Base-by-base conservation (phyloP, 2,888 invertebrate genomes). In the Euzophera pinguis region DNA sequence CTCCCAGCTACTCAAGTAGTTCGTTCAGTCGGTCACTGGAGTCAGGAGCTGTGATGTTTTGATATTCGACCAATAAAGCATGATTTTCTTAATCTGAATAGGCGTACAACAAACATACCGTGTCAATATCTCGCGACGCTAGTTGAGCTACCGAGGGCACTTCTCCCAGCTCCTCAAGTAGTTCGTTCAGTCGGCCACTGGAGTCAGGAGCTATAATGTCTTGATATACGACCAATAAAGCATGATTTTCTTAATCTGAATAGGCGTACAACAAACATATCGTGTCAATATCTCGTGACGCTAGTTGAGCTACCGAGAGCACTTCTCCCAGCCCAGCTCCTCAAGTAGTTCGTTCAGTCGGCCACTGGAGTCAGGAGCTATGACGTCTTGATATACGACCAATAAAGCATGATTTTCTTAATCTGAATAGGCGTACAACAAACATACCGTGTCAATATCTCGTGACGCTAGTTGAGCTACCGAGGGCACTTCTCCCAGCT, bases 1-100 rank as follows among this genome's bases (percentile, higher is more conserved):
- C 91, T 0, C 91, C 92, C 47, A 95, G 78, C 65, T 94, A 94
- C 54, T 94, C 94, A 37, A 95, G 74, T 10, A 95, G 73, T 57
- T 94, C 93, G 68, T 94, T 94, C n/a, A 95, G 81, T 0, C 92
- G 91, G 73, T 95, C 95, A 50, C 90, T 78, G 0, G 91, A 87
- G 57, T 94, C 93, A 0, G 94, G 91, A 0, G 94, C 93, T 58
- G 95, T 91, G 27, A 92, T 91, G 60, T 93, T 92, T 69, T 93
- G 92, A 67, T 94, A 93, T 60, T 94, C 93, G 10, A 93, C 73
- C 35, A 95, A 77, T n/a, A 95, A 82, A 50, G 93, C 90, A 71
- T 95, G 95, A 0, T 94, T 94, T 59, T 95, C 94, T 29, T 29
- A 6, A 4, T 7, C 7, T 29, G 4, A 29, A 29, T 6, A 7